Evolutionary conservation across 1,140 invertebrate genomes (phyloP), one percentile per base, ranked within the genome.

Genomic region (Helicoverpa zea): DNA sequence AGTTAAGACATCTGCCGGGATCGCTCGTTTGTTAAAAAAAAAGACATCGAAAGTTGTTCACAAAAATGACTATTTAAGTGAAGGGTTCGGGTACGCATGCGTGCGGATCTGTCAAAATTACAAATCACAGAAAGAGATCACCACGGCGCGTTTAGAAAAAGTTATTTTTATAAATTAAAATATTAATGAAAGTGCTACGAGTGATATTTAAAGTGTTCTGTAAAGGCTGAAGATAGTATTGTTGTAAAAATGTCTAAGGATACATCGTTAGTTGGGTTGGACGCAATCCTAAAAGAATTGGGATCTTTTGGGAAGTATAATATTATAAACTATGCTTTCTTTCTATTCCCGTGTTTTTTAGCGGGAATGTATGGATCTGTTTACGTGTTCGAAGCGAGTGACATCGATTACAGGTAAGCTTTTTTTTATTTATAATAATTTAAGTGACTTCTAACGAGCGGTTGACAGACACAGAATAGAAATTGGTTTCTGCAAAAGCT

Each of bases 361-460:
- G 92, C 93, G 74, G 92, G 93, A 89, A 93, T 94, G 87, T 94
- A 88, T 56, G 92, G 92, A 16, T 89, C 90, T 13, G 87, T 92
- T 29, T 94, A 83, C 70, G 87, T 94, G 1, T 94, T 94, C 75
- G 93, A 94, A 84, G 93, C 93, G 0, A 74, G 89, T 4, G 90
- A 94, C 77, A 90, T 94, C 43, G 81, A 78, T 77, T 94, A 94
- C 74, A 90, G 93, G 93, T 94, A 80, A 86, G 92, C 84, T 30
- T 74, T 61, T 35, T n/a, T 59, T 75, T 35, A 56, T 73, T 72
- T 81, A 52, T 68, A 16, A 2, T 72, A 54, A n/a, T n/a, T 54
- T 35, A 73, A 52, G 4, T 63, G 30, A 63, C 16, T 16, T 66
- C 9, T 18, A 66, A 23, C n/a, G 7, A 10, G n/a, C 11, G 2